These are phyloP conservation scores for Aporrectodea caliginosa DNA, from an alignment of 1,140 invertebrate species.

Conservation along the genomic window DNA sequence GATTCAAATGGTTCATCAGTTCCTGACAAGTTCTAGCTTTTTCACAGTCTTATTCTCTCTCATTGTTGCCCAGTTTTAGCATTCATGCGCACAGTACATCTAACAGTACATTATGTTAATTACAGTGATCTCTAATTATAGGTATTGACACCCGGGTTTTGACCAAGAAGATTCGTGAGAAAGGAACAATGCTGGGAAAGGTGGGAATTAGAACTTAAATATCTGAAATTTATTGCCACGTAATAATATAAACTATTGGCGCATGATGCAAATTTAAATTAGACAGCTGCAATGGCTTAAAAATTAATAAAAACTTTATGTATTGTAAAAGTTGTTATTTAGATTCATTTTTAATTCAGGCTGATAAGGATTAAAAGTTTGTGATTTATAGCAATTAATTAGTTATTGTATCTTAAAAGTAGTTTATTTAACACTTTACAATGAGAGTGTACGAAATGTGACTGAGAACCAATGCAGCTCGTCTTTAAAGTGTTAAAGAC, in stretches of 20 bases:
- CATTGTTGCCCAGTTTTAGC: background rate
- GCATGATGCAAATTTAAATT: background rate
- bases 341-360: too few relatives aligned
- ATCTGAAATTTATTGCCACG: background rate
- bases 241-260: background rate
- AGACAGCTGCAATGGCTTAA: background rate
- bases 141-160: constrained; percentile 52
- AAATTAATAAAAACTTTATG: too few relatives aligned
- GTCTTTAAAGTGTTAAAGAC: background rate
- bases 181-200: constrained; percentile 53
- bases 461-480: background rate
- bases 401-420: background rate
- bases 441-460: background rate
- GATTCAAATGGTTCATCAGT: too few relatives aligned
- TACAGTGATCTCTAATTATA: constrained; percentile 37
- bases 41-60: background rate
- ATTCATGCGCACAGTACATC: constrained; percentile 16
- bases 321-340: too few relatives aligned
- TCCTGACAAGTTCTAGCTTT: too few relatives aligned
- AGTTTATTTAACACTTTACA: background rate
- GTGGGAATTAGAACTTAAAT: constrained; percentile 37
- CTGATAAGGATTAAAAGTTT: background rate
- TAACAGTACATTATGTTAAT: too few relatives aligned
- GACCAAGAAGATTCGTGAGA: constrained; percentile 53
- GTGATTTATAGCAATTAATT: background rate